Conservation (phyloP, 2,113 vertebrate genomes). For the Gadus macrocephalus region DNA sequence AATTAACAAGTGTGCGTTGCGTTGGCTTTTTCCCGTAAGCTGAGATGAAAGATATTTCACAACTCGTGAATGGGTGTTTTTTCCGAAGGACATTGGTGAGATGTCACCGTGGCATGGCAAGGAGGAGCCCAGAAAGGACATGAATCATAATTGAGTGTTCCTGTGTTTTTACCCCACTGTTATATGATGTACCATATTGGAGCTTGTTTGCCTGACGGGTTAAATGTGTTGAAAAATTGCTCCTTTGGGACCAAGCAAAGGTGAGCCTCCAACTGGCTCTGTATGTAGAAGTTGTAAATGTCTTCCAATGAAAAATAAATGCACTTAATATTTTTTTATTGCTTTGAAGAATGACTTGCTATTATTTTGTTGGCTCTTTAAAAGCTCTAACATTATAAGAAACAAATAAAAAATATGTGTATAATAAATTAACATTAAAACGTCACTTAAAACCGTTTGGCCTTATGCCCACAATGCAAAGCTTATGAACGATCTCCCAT, state of each 20-base stretch:
- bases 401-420: no score
- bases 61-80: conserved; percentile 58
- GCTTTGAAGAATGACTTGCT: conserved; percentile 22
- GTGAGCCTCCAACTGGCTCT: conserved; percentile 30
- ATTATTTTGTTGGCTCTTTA: neutral
- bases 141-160: conserved; percentile 30
- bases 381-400: no score
- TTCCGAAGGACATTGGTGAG: conserved; percentile 38
- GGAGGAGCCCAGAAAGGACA: conserved; percentile 43
- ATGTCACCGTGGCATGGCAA: conserved; percentile 44
- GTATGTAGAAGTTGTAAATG: conserved; percentile 4
- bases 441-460: no score
- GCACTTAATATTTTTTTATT: conserved; percentile 4
- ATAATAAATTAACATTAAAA: no score
- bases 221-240: conserved; percentile 40
- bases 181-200: conserved; percentile 31
- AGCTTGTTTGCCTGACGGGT: conserved; percentile 29
- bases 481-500: neutral
- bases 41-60: conserved; percentile 66
- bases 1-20: conserved; percentile 52
- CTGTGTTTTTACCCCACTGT: conserved; percentile 44
- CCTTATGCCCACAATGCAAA: no score
- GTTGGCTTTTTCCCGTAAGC: conserved; percentile 55
- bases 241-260: conserved; percentile 36
- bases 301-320: conserved; percentile 23